Conservation (phyloP, 2,797 vertebrate genomes). For the Morus bassanus region DNA sequence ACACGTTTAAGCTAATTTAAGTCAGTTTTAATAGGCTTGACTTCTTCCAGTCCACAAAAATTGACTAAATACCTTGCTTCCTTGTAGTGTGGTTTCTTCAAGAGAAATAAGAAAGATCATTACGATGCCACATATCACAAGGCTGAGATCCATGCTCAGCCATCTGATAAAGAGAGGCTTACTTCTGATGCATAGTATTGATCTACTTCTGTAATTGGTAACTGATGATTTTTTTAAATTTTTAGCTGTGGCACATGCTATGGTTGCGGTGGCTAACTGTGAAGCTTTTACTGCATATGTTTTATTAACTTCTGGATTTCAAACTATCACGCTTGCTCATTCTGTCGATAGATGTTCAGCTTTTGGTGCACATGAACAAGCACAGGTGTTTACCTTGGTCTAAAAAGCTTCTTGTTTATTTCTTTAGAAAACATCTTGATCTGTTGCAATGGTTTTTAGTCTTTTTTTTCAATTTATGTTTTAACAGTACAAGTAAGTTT, state of each 20-base stretch:
- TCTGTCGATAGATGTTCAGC: slow-evolving; percentile 44
- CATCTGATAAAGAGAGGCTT: slow-evolving; percentile 98
- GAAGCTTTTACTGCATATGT: slow-evolving; percentile 72
- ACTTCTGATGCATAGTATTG: slow-evolving; percentile 94
- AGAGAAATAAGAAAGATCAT: slow-evolving; percentile 94
- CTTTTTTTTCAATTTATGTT: background rate
- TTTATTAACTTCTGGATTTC: slow-evolving; percentile 75
- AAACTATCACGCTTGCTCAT: slow-evolving; percentile 71
- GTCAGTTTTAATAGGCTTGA: background rate
- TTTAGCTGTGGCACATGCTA: slow-evolving; percentile 78
- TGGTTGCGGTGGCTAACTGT: slow-evolving; percentile 80
- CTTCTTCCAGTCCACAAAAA: slow-evolving; percentile 46
- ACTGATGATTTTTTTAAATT: slow-evolving; percentile 78
- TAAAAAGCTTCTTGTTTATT: background rate
- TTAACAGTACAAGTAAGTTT: background rate
- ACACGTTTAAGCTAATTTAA: background rate
- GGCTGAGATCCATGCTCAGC: slow-evolving; percentile 99
- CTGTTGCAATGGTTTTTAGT: background rate
- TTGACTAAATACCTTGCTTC: slow-evolving; percentile 85
- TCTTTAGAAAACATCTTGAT: background rate
- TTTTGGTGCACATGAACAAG: slow-evolving; percentile 53
- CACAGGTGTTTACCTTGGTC: background rate
- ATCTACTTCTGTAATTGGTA: slow-evolving; percentile 89
- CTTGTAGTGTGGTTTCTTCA: slow-evolving; percentile 99
- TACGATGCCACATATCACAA: slow-evolving; percentile 95